phyloP scores from a whole-genome alignment of 2,797 vertebrate genomes.

The Cacajao melanocephalus region DNA sequence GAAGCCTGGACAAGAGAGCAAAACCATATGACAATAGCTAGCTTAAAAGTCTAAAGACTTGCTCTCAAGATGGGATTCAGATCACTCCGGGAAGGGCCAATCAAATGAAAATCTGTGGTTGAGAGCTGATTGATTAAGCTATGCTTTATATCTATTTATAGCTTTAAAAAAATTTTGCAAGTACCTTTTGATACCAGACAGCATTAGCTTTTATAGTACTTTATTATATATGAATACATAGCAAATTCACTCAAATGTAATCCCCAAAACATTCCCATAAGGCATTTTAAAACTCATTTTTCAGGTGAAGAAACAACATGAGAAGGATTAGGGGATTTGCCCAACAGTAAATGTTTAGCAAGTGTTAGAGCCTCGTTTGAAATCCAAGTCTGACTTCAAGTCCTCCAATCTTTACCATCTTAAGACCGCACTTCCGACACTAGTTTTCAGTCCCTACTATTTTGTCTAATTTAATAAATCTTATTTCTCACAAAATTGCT shows the following conservation, averaged over 20 bases:
- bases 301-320: background rate
- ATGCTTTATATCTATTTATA: background rate
- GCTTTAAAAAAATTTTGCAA: background rate
- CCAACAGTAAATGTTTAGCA: background rate
- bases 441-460: background rate
- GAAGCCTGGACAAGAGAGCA: background rate
- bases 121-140: background rate
- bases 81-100: background rate
- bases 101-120: background rate
- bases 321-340: background rate
- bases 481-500: background rate
- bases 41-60: background rate
- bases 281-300: slow-evolving; percentile 11
- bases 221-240: background rate
- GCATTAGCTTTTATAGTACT: background rate
- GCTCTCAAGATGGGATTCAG: background rate
- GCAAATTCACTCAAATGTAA: background rate
- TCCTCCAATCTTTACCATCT: background rate
- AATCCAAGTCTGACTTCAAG: background rate
- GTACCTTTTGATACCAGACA: background rate
- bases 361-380: background rate
- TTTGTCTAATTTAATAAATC: background rate
- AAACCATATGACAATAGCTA: background rate
- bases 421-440: background rate
- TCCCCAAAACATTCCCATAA: background rate